Conservation (phyloP, 1,140 invertebrate species). For the Episyrphus balteatus region DNA sequence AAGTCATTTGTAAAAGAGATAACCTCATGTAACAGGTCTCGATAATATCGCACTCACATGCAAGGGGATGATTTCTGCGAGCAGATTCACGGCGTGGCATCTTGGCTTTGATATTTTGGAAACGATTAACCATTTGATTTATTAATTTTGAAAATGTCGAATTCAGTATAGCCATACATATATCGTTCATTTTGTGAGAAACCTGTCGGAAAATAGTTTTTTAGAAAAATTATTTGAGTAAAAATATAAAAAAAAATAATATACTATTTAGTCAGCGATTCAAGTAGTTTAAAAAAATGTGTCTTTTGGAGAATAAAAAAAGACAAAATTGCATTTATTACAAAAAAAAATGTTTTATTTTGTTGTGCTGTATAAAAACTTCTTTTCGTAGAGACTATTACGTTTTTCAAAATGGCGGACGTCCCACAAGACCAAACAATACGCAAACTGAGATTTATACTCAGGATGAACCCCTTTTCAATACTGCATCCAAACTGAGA, state of each 20-base stretch:
- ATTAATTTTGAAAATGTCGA: conserved; percentile 69
- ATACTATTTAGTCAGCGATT: background rate
- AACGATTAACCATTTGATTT: conserved; percentile 65
- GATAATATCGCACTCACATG: conserved; percentile 78
- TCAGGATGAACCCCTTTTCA: too few species aligned
- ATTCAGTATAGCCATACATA: conserved; percentile 67
- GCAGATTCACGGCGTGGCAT: conserved; percentile 81
- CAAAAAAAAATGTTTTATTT: too few species aligned
- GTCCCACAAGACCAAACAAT: too few species aligned
- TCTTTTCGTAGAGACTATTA: background rate
- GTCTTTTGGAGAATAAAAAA: conserved; percentile 6
- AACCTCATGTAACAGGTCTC: conserved; percentile 82
- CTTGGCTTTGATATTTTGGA: conserved; percentile 75
- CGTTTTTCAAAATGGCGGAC: too few species aligned
- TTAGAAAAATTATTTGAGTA: conserved; percentile 7
- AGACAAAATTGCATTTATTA: too few species aligned
- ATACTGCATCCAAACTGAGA: too few species aligned
- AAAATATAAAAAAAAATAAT: conserved; percentile 10
- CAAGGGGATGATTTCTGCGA: conserved; percentile 67
- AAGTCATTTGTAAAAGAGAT: conserved; percentile 76
- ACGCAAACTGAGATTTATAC: too few species aligned
- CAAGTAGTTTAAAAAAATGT: conserved; percentile 9
- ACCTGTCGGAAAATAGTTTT: conserved; percentile 57
- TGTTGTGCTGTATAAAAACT: too few species aligned
- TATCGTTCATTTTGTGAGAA: conserved; percentile 61